Evolutionary conservation across 2,797 vertebrate species (phyloP).

Genomic region (Alfaro cultratus): DNA sequence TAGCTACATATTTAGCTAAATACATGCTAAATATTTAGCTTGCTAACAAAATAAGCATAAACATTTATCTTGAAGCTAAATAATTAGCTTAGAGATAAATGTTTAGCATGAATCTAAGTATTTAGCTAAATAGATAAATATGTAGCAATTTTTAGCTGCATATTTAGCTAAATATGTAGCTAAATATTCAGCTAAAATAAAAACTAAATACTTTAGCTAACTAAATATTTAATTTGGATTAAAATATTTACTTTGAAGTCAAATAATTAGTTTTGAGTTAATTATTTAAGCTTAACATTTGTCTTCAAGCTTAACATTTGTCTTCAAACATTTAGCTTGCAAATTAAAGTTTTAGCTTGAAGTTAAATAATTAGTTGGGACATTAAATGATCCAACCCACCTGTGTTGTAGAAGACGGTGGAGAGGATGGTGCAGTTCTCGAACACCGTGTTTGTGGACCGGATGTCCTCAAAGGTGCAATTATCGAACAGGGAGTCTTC

Average conservation of each 20-base stretch:
- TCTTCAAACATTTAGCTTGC: not conserved
- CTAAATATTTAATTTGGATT: too few relatives aligned
- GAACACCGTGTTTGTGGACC: conserved; percentile 90
- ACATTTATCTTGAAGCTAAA: too few relatives aligned
- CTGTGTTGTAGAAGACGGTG: conserved; percentile 91
- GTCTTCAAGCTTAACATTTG: not conserved
- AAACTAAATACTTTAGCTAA: too few relatives aligned
- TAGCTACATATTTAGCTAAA: too few relatives aligned
- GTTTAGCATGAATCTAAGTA: too few relatives aligned
- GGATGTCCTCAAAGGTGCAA: conserved; percentile 93
- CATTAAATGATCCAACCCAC: conserved; percentile 67
- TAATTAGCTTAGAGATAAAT: too few relatives aligned
- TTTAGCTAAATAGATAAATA: too few relatives aligned
- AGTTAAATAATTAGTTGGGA: not conserved
- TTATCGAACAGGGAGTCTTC: conserved; percentile 92
- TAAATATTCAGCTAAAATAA: too few relatives aligned
- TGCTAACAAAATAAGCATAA: too few relatives aligned
- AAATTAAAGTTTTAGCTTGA: not conserved
- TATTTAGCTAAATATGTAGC: too few relatives aligned
- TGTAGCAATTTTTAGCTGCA: too few relatives aligned
- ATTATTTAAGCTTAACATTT: not conserved
- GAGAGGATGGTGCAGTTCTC: conserved; percentile 92
- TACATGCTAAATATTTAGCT: too few relatives aligned
- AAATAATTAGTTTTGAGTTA: not conserved
- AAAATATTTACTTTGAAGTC: not conserved